Evolutionary conservation across 2,113 vertebrate species (phyloP), one percentile per base, ranked within the genome.

Genomic region (Chloropsis hardwickii): DNA sequence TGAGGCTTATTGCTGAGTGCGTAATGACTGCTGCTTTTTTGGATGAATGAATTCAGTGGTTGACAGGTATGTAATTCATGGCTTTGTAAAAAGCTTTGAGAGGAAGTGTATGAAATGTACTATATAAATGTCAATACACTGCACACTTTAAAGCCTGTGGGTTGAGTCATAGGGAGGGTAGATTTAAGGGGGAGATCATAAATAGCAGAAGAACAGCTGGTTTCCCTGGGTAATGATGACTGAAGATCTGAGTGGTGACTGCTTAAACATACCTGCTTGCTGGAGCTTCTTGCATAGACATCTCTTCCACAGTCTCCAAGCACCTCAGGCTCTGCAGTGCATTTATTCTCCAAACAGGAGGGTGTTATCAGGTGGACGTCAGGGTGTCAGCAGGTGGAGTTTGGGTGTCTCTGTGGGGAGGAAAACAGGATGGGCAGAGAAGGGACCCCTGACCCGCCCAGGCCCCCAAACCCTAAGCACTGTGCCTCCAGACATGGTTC

Each of bases 1-100:
- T 76, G 96, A 96, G 87, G 95, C 94, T 97, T 89, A 96, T 97
- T 97, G 95, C 96, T 9, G 79, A 95, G 95, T 86, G 44, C 11
- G 44, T 97, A 97, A 97, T 97, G 97, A 97, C 95, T 93, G 97
- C 94, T 94, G 72, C 96, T 97, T 92, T 97, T 96, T 97, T 97
- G 97, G 96, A 96, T 97, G 97, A 97, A 97, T 97, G 97, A 95
- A 95, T 97, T 96, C 92, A 90, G 93, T 92, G 93, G 96, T 82
- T 97, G 97, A 97, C 97, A 97, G 97, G 97, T 97, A 97, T 96
- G 96, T 97, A 97, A 97, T 97, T 97, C 97, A 97, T 96, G 90
- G 96, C 96, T 97, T 97, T 97, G 96, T 97, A 97, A 97, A 97
- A 97, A 96, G 96, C 97, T 97, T 97, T 95, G 95, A 97, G 96